Evolutionary conservation across 1,140 invertebrate species (phyloP).

Genomic region (Drosophila ercepeae): DNA sequence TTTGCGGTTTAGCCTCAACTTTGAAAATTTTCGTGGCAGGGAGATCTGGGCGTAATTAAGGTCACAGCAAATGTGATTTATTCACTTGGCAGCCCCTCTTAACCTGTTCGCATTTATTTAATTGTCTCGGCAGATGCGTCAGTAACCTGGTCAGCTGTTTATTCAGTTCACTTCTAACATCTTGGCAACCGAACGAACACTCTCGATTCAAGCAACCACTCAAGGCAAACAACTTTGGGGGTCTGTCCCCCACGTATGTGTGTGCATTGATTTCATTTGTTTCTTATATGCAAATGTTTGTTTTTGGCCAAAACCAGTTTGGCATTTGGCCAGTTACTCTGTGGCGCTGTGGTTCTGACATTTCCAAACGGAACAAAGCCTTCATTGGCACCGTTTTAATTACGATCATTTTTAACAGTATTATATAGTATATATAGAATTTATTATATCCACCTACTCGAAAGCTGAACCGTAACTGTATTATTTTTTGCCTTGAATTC

Average conservation of each 20-base stretch:
- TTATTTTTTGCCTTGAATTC: neutral
- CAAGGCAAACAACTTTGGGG: conserved; percentile 55
- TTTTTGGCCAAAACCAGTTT: conserved; percentile 55
- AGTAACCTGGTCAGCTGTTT: conserved; percentile 47
- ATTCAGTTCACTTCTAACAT: conserved; percentile 34
- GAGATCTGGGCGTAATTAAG: conserved; percentile 42
- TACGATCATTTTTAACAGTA: conserved; percentile 16
- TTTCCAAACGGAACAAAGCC: conserved; percentile 51
- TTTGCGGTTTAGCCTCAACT: conserved; percentile 7
- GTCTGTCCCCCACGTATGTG: conserved; percentile 13
- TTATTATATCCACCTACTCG: conserved; percentile 20
- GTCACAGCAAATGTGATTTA: conserved; percentile 38
- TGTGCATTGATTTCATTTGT: conserved; percentile 57
- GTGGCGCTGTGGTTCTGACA: conserved; percentile 36
- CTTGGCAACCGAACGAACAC: conserved; percentile 20
- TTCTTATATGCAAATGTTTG: conserved; percentile 56
- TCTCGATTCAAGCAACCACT: conserved; percentile 11
- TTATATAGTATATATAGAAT: conserved; percentile 13
- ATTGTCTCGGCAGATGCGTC: conserved; percentile 42
- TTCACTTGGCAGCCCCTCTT: neutral
- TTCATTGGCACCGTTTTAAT: conserved; percentile 52
- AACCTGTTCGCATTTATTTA: conserved; percentile 35
- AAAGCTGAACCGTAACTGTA: conserved; percentile 15
- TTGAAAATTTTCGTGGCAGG: conserved; percentile 3
- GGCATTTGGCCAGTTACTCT: conserved; percentile 45